Conservation (phyloP, 2,113 vertebrate genomes). For the Hydropotes inermis region DNA sequence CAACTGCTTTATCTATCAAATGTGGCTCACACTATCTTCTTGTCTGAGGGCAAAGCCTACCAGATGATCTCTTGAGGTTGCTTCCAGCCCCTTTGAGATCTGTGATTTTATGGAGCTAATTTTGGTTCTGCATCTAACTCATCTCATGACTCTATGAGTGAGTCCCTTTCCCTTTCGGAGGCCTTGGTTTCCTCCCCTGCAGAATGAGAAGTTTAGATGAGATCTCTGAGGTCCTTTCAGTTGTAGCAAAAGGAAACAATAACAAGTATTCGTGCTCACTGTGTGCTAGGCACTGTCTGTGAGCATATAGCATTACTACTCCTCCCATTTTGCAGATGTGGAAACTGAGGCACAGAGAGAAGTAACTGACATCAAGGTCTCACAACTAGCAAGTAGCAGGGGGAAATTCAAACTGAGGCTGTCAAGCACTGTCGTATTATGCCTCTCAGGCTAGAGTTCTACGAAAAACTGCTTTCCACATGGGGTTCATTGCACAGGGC, state of each 20-base stretch:
- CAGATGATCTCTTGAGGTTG: constrained; percentile 55
- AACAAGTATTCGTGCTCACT: background rate
- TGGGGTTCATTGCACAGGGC: background rate
- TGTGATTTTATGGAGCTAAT: constrained; percentile 51
- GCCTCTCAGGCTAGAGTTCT: background rate
- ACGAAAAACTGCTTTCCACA: background rate
- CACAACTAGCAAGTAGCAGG: background rate
- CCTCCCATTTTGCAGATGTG: background rate
- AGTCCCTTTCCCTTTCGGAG: background rate
- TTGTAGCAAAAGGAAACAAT: background rate
- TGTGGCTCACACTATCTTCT: constrained; percentile 63
- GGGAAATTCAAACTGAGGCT: background rate
- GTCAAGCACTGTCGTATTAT: background rate
- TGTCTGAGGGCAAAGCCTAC: constrained; percentile 52
- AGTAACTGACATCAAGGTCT: background rate
- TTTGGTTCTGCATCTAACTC: background rate
- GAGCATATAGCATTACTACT: background rate
- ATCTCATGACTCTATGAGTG: background rate
- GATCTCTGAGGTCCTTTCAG: background rate
- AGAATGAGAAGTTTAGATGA: constrained; percentile 16
- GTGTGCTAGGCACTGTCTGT: background rate
- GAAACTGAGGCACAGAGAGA: background rate
- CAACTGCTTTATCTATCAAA: constrained; percentile 50
- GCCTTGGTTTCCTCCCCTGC: background rate
- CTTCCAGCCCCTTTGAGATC: background rate